Percentiles rank a stretch among this genome's conserved stretches.
These are phyloP conservation scores for Clepsis dumicolana DNA, from an alignment of 2,888 invertebrate species.

Conservation along the genomic window DNA sequence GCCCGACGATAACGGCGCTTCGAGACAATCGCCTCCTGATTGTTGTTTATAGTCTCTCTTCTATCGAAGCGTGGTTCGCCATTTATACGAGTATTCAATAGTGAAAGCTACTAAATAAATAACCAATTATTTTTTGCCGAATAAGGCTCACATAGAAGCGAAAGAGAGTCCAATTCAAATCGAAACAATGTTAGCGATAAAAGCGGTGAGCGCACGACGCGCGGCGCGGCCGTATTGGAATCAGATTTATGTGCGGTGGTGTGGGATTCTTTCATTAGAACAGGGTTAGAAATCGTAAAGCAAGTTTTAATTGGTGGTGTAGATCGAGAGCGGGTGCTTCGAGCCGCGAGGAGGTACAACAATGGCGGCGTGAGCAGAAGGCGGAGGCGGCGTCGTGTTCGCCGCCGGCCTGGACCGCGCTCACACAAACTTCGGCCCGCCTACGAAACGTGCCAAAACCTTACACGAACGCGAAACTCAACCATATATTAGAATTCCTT, in stretches of 20 bases:
- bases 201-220: slow-evolving; percentile 38
- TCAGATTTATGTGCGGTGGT: slow-evolving; percentile 57
- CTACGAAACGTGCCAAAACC: slow-evolving; percentile 55
- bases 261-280: slow-evolving; percentile 68
- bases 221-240: slow-evolving; percentile 54
- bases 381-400: slow-evolving; percentile 74
- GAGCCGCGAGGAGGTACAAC: slow-evolving; percentile 59
- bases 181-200: slow-evolving; percentile 53
- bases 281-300: slow-evolving; percentile 68
- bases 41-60: slow-evolving; percentile 59
- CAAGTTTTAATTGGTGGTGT: slow-evolving; percentile 72
- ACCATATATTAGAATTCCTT: slow-evolving; percentile 23
- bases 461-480: slow-evolving; percentile 44
- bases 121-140: slow-evolving; percentile 47
- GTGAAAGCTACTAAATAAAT: slow-evolving; percentile 45
- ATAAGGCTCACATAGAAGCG: slow-evolving; percentile 50
- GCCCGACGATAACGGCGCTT: slow-evolving; percentile 63
- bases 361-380: slow-evolving; percentile 77
- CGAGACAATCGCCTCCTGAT: slow-evolving; percentile 68
- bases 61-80: slow-evolving; percentile 34
- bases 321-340: slow-evolving; percentile 60
- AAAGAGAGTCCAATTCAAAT: slow-evolving; percentile 50
- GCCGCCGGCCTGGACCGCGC: slow-evolving; percentile 71
- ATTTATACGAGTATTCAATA: slow-evolving; percentile 43
- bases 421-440: slow-evolving; percentile 61